These are phyloP conservation scores for Brienomyrus brachyistius DNA, from an alignment of 2,113 vertebrate genomes.

Conservation along the genomic window DNA sequence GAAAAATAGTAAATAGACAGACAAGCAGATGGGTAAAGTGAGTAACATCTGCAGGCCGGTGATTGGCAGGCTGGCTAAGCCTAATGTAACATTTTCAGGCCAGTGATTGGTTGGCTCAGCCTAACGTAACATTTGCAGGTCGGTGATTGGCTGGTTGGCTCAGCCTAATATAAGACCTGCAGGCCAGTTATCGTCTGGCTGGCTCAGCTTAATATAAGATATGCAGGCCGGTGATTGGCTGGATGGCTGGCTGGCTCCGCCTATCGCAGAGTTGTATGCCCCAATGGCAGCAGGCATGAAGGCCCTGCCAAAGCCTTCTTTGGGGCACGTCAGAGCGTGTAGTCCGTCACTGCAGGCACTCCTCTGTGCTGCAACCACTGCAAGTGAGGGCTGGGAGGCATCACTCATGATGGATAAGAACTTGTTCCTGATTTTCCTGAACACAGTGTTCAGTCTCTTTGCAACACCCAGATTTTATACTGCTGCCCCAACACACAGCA, in stretches of 20 bases:
- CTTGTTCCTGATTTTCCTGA: not conserved
- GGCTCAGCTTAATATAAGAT: no score
- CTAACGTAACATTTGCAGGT: no score
- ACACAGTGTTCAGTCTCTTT: not conserved
- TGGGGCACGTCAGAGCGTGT: not conserved
- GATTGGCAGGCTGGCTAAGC: no score
- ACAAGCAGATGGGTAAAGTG: not conserved
- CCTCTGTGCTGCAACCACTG: not conserved
- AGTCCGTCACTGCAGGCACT: not conserved
- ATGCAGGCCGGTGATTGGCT: no score
- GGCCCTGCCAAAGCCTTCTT: not conserved
- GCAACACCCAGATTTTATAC: not conserved
- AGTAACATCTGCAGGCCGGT: not conserved
- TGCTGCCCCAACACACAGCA: not conserved
- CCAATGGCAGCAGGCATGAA: not conserved
- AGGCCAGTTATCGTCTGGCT: no score
- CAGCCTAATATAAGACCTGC: no score
- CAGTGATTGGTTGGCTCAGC: no score
- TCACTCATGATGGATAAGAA: not conserved
- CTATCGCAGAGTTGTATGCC: not conserved
- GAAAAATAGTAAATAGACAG: not conserved
- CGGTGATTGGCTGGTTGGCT: no score
- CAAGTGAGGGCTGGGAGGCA: not conserved
- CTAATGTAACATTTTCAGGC: no score
- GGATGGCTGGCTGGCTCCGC: no score